These are phyloP conservation scores for Papilio machaon DNA, from an alignment of 1,140 invertebrate species.

Conservation along the genomic window DNA sequence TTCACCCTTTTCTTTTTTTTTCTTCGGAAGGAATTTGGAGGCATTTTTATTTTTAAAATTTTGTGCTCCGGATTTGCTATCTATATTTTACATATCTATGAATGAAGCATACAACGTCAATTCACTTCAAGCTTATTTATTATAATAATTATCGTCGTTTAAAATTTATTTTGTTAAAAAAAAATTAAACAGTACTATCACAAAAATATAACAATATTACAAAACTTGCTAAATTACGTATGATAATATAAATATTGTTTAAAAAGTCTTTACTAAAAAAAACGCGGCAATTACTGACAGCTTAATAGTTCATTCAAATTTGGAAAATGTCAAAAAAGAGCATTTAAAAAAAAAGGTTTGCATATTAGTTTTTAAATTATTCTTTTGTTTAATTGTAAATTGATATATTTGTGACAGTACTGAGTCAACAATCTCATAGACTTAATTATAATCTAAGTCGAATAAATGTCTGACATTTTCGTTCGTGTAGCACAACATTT, in stretches of 20 bases:
- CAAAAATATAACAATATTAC: constrained; percentile 12
- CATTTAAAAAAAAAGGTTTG: not conserved
- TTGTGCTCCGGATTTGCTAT: too few species aligned
- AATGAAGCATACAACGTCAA: constrained; percentile 32
- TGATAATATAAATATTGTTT: not conserved
- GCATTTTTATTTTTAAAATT: too few species aligned
- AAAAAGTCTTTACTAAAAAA: not conserved
- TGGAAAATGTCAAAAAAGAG: not conserved
- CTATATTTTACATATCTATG: too few species aligned
- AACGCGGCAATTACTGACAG: not conserved
- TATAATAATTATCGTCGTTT: constrained; percentile 18
- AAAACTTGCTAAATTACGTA: not conserved
- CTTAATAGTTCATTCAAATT: not conserved
- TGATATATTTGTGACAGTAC: constrained; percentile 27
- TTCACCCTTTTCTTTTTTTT: too few species aligned
- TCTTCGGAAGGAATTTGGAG: too few species aligned
- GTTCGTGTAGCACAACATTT: constrained; percentile 43
- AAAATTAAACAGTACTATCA: constrained; percentile 32
- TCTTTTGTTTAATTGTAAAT: not conserved
- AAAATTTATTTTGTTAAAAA: constrained; percentile 23
- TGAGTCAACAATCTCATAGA: constrained; percentile 36
- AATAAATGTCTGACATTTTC: constrained; percentile 49
- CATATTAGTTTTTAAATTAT: not conserved
- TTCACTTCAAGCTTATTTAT: constrained; percentile 6
- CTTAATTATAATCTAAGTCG: not conserved